Evolutionary conservation across 1,140 invertebrate genomes (phyloP), one percentile per base, ranked within the genome.

Genomic region (Eriocheir sinensis): DNA sequence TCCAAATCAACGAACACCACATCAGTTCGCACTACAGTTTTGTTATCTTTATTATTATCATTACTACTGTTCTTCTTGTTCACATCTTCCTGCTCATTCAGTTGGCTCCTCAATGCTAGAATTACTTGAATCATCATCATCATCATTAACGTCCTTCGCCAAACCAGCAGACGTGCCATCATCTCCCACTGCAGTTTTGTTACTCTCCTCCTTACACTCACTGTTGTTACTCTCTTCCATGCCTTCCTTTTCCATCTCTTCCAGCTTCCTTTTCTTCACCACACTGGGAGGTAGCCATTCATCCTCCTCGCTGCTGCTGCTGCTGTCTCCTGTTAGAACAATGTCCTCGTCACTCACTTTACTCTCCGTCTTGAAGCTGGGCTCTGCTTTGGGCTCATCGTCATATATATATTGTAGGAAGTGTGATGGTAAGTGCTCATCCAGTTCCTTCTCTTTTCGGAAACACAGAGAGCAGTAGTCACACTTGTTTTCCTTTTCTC

Each of bases 401-500:
- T 94, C 60, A 32, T 36, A 21, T 0, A 30, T 8, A 81, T 48
- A 40, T 81, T 94, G 72, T 2, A 94, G 34, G 36, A 89, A 94
- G 81, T 94, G 93, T n/a, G 17, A 27, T 3, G 86, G 86, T 79
- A 94, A 17, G 27, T 94, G 93, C 36, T 81, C 38, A 41, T 94
- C 80, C 12, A 89, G 81, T 32, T 72, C 85, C 15, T 27, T 2
- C 60, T 94, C 86, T 34, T 89, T 88, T 12, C 21, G 15, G 27
- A 94, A 94, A 79, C 36, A 79, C 30, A 80, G 21, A 27, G 93
- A 81, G 34, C 93, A 94, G 30, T 89, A 86, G 48, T 60, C 89
- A 9, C 93, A 94, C 81, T 94, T 48, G 27, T 79, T 41, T n/a
- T 48, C 9, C 38, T 94, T 89, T 3, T 41, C 30, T 17, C 48